Evolutionary conservation across 2,113 vertebrate genomes (phyloP).

Genomic region (Platichthys flesus): DNA sequence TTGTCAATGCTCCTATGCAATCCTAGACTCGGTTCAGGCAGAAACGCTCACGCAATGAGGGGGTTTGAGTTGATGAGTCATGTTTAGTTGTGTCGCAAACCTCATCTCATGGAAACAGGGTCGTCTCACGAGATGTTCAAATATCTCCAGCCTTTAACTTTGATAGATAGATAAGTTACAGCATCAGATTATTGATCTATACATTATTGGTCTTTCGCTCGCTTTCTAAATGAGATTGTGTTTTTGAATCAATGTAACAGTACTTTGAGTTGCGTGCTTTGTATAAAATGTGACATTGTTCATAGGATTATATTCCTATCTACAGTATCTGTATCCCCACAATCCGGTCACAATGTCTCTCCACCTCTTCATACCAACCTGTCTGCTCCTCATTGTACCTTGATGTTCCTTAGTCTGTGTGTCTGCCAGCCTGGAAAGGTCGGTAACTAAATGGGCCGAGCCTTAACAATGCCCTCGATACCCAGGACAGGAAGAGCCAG

Average conservation of each 20-base stretch:
- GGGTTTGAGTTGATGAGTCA: no score
- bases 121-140: not conserved
- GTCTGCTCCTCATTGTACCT: constrained; percentile 52
- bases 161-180: no score
- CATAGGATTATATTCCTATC: not conserved
- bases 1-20: constrained; percentile 29
- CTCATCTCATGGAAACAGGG: no score
- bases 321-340: not conserved
- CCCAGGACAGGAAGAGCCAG: constrained; percentile 56
- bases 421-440: constrained; percentile 72
- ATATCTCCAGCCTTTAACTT: no score
- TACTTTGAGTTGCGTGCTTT: not conserved
- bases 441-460: constrained; percentile 61
- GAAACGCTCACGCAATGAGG: not conserved
- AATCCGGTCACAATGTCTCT: constrained; percentile 28
- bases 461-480: constrained; percentile 66
- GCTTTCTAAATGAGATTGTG: not conserved
- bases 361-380: constrained; percentile 49
- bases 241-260: not conserved
- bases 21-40: constrained; percentile 22
- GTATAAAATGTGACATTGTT: not conserved
- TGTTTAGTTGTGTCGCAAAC: not conserved
- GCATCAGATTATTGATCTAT: no score
- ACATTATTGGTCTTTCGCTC: not conserved
- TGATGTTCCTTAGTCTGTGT: constrained; percentile 57